These are phyloP conservation scores for Cryptosula pallasiana DNA, from an alignment of 2,888 invertebrate genomes.

Conservation along the genomic window DNA sequence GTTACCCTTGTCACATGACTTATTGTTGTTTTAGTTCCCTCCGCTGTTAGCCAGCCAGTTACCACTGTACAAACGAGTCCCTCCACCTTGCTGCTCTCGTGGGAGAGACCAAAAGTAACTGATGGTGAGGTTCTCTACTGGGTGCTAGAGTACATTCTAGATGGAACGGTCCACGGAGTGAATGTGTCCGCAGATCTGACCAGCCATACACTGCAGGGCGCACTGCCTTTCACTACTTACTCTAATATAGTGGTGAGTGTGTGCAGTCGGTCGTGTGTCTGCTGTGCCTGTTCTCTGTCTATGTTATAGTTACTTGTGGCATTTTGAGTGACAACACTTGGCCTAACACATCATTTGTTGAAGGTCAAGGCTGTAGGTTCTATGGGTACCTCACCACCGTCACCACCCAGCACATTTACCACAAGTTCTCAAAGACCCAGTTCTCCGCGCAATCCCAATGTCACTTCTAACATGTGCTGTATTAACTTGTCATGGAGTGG, in stretches of 20 bases:
- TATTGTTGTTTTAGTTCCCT: background rate
- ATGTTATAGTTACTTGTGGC: too few relatives aligned
- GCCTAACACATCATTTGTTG: too few relatives aligned
- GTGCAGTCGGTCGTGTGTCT: too few relatives aligned
- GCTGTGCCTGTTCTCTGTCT: too few relatives aligned
- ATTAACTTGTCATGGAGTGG: constrained; percentile 56
- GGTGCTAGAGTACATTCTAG: background rate
- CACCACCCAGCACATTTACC: background rate
- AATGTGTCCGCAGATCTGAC: background rate
- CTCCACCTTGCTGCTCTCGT: background rate
- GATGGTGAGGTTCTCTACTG: background rate
- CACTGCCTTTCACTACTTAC: too few relatives aligned
- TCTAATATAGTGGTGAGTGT: too few relatives aligned
- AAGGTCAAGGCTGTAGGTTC: background rate
- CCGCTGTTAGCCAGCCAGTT: background rate
- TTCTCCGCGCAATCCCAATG: background rate
- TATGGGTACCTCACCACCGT: background rate
- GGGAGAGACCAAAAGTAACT: background rate
- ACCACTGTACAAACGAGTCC: background rate
- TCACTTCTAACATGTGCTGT: constrained; percentile 41
- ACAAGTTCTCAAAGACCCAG: background rate
- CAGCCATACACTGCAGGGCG: background rate
- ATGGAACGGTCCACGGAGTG: background rate
- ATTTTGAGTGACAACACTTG: too few relatives aligned
- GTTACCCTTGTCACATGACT: too few relatives aligned